A percentile compares a stretch with the other conserved stretches of the same genome.
Conservation (phyloP, 2,113 vertebrate genomes). For the Butorides virescens region DNA sequence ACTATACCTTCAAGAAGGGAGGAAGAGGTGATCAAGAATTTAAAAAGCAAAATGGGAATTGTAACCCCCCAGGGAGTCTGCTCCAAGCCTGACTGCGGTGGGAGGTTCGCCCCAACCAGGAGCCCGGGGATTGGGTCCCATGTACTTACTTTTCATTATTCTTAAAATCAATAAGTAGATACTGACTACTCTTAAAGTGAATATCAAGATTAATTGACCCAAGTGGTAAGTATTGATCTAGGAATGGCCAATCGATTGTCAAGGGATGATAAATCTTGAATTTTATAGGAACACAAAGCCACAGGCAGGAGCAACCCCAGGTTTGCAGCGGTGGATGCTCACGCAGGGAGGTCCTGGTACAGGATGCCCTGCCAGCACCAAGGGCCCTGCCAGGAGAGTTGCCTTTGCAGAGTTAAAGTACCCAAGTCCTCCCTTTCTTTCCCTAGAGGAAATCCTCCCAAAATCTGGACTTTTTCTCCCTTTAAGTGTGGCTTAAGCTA, state of each 20-base stretch:
- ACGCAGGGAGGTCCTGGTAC: fast-evolving
- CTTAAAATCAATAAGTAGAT: constrained; percentile 70
- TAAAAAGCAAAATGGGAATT: background rate
- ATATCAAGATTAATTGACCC: constrained; percentile 74
- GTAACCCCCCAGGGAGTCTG: fast-evolving
- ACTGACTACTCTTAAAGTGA: constrained; percentile 62
- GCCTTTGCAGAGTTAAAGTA: background rate
- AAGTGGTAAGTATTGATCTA: constrained; percentile 67
- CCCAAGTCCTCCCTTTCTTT: background rate
- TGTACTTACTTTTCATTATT: constrained; percentile 67
- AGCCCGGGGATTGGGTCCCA: background rate
- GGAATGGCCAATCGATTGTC: constrained; percentile 49
- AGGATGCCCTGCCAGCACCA: background rate
- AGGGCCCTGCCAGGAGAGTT: background rate
- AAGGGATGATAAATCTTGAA: constrained; percentile 55
- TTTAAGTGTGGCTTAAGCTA: background rate
- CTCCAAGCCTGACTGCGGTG: background rate
- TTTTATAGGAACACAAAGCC: constrained; percentile 29
- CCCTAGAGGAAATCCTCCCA: background rate
- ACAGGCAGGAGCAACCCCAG: background rate
- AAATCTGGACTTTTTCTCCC: background rate
- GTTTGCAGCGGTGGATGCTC: background rate
- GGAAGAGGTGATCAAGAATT: background rate
- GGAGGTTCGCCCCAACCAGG: background rate
- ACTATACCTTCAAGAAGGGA: background rate